These are phyloP conservation scores for Apocrypta bakeri DNA, from an alignment of 1,140 invertebrate species.

Conservation along the genomic window DNA sequence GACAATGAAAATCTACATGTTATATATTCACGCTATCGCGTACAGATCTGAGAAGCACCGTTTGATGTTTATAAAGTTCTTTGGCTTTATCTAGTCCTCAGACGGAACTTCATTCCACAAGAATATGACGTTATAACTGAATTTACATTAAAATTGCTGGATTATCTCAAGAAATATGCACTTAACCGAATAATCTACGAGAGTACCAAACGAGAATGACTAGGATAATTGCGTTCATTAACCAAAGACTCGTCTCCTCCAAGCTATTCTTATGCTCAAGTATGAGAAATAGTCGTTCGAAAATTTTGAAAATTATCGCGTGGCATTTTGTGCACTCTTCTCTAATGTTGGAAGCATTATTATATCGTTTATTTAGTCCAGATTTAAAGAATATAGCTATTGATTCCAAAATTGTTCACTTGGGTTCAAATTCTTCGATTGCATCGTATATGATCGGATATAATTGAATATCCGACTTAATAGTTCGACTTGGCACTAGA, in stretches of 20 bases:
- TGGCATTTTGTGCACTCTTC: not conserved
- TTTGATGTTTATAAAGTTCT: not conserved
- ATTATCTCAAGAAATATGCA: conserved; percentile 48
- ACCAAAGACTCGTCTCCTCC: conserved; percentile 18
- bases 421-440: not conserved
- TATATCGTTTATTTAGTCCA: not conserved
- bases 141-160: conserved; percentile 34
- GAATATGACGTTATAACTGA: conserved; percentile 6
- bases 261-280: not conserved
- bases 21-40: too few relatives aligned
- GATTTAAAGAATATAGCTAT: not conserved
- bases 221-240: conserved; percentile 45
- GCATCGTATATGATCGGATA: not conserved
- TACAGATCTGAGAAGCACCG: not conserved
- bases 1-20: too few relatives aligned
- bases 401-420: not conserved
- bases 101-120: conserved; percentile 3
- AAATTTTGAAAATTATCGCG: conserved; percentile 33
- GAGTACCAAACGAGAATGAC: conserved; percentile 27
- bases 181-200: conserved; percentile 44
- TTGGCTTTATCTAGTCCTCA: not conserved
- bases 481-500: not conserved
- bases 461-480: not conserved
- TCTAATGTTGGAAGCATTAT: not conserved
- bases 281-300: conserved; percentile 44